phyloP scores from a whole-genome alignment of 2,888 invertebrate genomes.

The Campopleginae sp. region DNA sequence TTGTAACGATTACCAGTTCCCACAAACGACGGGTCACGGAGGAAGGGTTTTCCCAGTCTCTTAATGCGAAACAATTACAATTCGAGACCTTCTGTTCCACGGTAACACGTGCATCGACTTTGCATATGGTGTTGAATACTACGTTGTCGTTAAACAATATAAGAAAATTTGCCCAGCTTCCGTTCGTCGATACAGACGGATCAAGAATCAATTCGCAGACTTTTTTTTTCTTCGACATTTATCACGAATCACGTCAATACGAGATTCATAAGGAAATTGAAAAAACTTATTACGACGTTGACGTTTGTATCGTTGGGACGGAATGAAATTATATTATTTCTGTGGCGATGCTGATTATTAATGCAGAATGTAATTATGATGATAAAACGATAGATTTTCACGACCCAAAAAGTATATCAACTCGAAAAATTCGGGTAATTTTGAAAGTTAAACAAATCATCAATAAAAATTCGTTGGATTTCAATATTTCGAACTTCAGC shows the following conservation, averaged over 20 bases:
- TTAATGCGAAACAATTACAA: slow-evolving; percentile 42
- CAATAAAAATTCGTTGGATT: too few species aligned
- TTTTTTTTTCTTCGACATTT: neutral
- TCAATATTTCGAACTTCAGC: too few species aligned
- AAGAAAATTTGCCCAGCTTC: neutral
- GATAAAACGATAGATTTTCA: too few species aligned
- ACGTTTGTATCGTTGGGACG: too few species aligned
- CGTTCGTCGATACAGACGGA: neutral
- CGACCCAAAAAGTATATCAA: too few species aligned
- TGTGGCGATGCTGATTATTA: too few species aligned
- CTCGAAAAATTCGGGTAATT: too few species aligned
- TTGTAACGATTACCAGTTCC: slow-evolving; percentile 52
- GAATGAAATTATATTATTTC: too few species aligned
- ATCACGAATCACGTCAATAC: neutral
- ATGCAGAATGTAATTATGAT: too few species aligned
- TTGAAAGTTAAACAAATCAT: too few species aligned
- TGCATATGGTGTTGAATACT: slow-evolving; percentile 1
- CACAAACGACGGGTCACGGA: neutral
- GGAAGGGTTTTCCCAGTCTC: neutral
- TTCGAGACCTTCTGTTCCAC: slow-evolving; percentile 21
- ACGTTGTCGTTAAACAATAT: neutral
- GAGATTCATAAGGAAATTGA: neutral
- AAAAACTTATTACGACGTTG: neutral
- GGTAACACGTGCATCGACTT: slow-evolving; percentile 6
- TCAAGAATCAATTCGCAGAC: neutral